A percentile compares a stretch with the other conserved stretches of the same genome.
phyloP scores from a whole-genome alignment of 2,797 vertebrate species.

The Esox lucius region DNA sequence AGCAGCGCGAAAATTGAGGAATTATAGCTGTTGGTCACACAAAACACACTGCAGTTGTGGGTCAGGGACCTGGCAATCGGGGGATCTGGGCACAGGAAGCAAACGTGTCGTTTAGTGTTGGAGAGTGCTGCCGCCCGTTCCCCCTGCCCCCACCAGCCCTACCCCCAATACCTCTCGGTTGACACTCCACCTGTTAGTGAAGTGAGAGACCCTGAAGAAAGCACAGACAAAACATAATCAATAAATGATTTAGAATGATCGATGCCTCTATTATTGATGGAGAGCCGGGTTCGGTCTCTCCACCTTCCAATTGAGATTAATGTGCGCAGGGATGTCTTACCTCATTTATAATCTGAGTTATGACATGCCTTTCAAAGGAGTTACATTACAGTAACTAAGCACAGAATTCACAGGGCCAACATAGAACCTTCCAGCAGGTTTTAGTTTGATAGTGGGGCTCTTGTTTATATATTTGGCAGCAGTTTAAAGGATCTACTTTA shows the following conservation, averaged over 20 bases:
- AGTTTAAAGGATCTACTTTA: no score
- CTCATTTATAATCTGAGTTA: conserved; percentile 10
- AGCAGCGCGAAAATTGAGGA: conserved; percentile 78
- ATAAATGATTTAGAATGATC: conserved; percentile 58
- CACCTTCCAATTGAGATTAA: conserved; percentile 59
- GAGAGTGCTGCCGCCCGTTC: conserved; percentile 51
- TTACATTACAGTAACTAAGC: not conserved
- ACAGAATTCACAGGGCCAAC: not conserved
- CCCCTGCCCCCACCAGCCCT: conserved; percentile 22
- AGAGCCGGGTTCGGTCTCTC: conserved; percentile 22
- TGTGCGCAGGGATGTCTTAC: conserved; percentile 23
- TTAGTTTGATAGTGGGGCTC: no score
- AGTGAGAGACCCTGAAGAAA: conserved; percentile 25
- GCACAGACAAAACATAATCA: conserved; percentile 67
- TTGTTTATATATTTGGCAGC: no score
- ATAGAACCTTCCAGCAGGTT: not conserved
- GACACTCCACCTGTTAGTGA: conserved; percentile 48
- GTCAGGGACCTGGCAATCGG: conserved; percentile 67
- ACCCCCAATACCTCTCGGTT: not conserved
- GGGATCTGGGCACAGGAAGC: conserved; percentile 73
- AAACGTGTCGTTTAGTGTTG: conserved; percentile 80
- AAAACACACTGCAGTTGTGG: conserved; percentile 77
- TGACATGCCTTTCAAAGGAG: conserved; percentile 4
- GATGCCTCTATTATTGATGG: conserved; percentile 27
- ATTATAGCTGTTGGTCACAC: conserved; percentile 85